phyloP scores from a whole-genome alignment of 1,140 invertebrate genomes.

The Drosophila pandora region DNA sequence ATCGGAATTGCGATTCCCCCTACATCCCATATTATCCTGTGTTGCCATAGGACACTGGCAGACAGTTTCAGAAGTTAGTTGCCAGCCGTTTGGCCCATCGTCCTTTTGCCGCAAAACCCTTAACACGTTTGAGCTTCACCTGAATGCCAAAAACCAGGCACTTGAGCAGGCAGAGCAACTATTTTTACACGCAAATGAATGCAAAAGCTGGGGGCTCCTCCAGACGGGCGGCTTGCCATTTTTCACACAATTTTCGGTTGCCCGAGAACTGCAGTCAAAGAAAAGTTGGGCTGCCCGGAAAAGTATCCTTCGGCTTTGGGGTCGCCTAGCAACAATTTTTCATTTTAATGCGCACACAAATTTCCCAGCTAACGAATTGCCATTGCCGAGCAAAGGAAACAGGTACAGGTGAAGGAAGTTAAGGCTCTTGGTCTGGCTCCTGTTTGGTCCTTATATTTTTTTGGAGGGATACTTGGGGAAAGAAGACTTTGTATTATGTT shows the following conservation, averaged over 20 bases:
- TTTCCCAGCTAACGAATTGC: constrained; percentile 73
- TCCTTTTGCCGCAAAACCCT: constrained; percentile 32
- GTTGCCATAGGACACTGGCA: constrained; percentile 2
- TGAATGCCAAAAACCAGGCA: constrained; percentile 17
- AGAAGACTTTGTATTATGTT: constrained; percentile 42
- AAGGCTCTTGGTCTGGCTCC: background rate
- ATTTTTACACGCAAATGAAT: constrained; percentile 78
- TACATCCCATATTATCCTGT: constrained; percentile 4
- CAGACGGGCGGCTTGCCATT: constrained; percentile 57
- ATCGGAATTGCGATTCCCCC: constrained; percentile 43
- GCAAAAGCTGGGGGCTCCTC: constrained; percentile 26
- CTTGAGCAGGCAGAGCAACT: constrained; percentile 49
- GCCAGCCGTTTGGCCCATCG: background rate
- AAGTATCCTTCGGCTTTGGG: constrained; percentile 20
- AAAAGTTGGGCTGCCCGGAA: constrained; percentile 32
- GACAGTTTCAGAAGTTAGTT: constrained; percentile 4
- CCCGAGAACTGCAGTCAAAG: constrained; percentile 55
- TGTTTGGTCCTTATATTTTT: constrained; percentile 8
- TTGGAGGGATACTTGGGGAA: background rate
- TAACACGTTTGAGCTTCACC: constrained; percentile 51
- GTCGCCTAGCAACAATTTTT: constrained; percentile 77
- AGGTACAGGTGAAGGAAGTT: constrained; percentile 4
- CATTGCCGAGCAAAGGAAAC: background rate
- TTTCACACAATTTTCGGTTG: constrained; percentile 77
- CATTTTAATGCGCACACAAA: constrained; percentile 83